These are phyloP conservation scores for Stegodyphus mimosarum DNA, from an alignment of 1,140 invertebrate genomes.

Conservation along the genomic window DNA sequence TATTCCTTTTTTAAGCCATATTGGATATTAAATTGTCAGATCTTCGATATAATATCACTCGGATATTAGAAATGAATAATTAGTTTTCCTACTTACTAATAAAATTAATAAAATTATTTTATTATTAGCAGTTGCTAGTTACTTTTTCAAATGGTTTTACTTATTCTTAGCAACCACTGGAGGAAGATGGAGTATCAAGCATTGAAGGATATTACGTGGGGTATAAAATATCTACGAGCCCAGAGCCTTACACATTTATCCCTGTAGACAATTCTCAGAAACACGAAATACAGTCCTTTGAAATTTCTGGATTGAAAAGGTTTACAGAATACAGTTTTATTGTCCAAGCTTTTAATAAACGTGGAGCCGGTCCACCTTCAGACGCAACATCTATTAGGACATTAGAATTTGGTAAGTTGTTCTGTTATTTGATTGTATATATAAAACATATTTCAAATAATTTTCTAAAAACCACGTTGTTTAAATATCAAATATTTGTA, in stretches of 20 bases:
- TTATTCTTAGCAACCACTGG: constrained; percentile 73
- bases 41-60: no score
- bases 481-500: no score
- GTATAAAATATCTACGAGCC: constrained; percentile 73
- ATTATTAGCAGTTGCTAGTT: not conserved
- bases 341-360: constrained; percentile 94
- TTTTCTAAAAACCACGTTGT: no score
- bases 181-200: constrained; percentile 81
- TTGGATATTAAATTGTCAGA: no score
- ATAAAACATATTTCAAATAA: no score
- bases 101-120: not conserved
- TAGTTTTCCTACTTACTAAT: no score
- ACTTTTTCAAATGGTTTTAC: not conserved
- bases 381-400: constrained; percentile 88
- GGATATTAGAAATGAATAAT: no score
- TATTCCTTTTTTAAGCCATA: no score
- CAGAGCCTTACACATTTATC: constrained; percentile 66
- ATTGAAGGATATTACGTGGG: constrained; percentile 93
- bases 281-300: constrained; percentile 16
- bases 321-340: constrained; percentile 91
- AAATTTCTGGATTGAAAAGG: constrained; percentile 43
- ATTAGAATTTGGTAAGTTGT: constrained; percentile 77
- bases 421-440: not conserved
- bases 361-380: constrained; percentile 89
- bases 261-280: constrained; percentile 61